Conservation (phyloP, 2,113 vertebrate species). For the Diadophis punctatus region DNA sequence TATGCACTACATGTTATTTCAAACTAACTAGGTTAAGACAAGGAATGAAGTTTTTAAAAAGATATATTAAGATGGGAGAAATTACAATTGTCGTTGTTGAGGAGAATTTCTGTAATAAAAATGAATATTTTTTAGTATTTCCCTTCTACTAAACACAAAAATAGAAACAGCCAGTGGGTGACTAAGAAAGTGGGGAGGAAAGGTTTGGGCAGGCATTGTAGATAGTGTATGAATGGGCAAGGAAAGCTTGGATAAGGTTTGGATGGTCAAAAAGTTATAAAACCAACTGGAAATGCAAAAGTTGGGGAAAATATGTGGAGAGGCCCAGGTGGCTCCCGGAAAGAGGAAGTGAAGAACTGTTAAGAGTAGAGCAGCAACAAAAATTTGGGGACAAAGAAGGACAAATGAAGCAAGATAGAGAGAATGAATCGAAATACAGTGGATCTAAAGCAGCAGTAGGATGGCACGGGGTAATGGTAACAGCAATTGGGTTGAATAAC, state of each 20-base stretch:
- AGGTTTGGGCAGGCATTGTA: neutral
- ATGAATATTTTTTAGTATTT: neutral
- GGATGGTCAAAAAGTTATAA: neutral
- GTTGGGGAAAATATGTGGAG: neutral
- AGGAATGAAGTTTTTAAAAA: neutral
- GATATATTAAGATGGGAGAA: too few species aligned
- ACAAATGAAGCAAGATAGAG: neutral
- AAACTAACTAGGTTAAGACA: neutral
- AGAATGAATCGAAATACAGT: neutral
- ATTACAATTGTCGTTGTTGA: too few species aligned
- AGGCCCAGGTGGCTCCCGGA: neutral
- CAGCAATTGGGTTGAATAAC: neutral
- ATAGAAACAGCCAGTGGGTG: neutral
- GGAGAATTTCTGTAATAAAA: too few species aligned
- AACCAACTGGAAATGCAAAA: neutral
- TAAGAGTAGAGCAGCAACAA: neutral
- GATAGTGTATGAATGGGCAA: neutral
- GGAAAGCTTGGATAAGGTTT: neutral
- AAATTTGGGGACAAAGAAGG: neutral
- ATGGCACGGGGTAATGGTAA: neutral
- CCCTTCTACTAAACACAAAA: neutral
- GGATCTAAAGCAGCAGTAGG: neutral
- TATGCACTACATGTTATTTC: neutral
- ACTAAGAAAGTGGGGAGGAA: neutral
- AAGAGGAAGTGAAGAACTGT: neutral